Conservation (phyloP, 2,113 vertebrate genomes). For the Mionectes macconnelli region DNA sequence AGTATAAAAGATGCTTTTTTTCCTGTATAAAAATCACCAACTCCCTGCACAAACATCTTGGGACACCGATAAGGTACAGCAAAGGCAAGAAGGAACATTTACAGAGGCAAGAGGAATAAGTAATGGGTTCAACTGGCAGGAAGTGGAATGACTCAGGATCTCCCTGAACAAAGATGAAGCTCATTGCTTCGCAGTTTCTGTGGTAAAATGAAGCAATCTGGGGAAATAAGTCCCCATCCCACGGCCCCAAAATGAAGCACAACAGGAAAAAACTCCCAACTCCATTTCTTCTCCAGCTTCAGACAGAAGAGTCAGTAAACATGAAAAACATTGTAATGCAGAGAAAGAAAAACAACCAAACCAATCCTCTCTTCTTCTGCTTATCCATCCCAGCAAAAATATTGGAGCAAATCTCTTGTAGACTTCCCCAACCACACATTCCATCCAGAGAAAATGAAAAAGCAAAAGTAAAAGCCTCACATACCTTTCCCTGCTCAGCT, state of each 20-base stretch:
- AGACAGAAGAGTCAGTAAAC: not conserved
- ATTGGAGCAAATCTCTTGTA: not conserved
- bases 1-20: rapidly evolving
- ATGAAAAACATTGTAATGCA: rapidly evolving
- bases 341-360: not conserved
- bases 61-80: rapidly evolving
- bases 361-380: not conserved
- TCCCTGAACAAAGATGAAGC: not conserved
- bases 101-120: not conserved
- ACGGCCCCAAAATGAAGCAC: not conserved
- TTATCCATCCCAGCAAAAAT: not conserved
- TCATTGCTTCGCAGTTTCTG: not conserved
- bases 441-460: rapidly evolving
- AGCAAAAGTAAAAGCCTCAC: rapidly evolving
- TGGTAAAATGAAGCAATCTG: not conserved
- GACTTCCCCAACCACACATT: rapidly evolving
- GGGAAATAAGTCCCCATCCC: not conserved
- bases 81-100: not conserved
- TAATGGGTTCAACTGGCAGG: not conserved
- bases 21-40: not conserved
- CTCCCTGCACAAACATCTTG: not conserved
- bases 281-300: not conserved
- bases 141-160: not conserved
- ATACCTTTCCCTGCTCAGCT: not conserved
- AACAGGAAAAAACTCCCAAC: too few relatives aligned